Conservation (phyloP, 2,888 invertebrate genomes). For the Drosophila demipolita region DNA sequence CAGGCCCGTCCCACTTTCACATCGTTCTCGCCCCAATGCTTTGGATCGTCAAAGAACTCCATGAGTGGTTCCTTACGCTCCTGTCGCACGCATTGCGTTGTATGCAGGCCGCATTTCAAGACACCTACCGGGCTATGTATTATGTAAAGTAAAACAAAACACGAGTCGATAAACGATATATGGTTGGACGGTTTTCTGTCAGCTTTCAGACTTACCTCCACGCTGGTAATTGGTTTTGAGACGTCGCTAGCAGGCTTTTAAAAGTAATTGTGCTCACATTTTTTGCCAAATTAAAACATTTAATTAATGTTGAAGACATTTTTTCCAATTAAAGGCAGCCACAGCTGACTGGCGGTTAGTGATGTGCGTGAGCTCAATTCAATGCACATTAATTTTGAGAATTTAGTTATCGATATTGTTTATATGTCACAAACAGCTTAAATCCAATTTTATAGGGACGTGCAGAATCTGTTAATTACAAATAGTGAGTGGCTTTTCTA, state of each 20-base stretch:
- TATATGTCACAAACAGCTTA: not conserved
- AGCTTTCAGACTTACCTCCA: conserved; percentile 46
- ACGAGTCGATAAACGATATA: not conserved
- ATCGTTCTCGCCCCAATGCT: conserved; percentile 92
- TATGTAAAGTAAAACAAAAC: conserved; percentile 52
- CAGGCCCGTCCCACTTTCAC: conserved; percentile 94
- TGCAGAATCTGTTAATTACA: not conserved
- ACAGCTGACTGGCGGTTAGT: conserved; percentile 33
- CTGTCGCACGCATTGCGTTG: conserved; percentile 28
- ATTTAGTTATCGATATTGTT: conserved; percentile 8
- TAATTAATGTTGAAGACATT: conserved; percentile 69
- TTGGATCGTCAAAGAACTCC: conserved; percentile 95
- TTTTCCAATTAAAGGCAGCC: conserved; percentile 18
- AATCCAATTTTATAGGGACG: not conserved
- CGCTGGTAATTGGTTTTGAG: conserved; percentile 31
- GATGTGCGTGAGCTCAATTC: conserved; percentile 3
- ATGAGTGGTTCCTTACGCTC: conserved; percentile 85
- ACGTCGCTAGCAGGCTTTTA: conserved; percentile 39
- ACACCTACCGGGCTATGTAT: conserved; percentile 46
- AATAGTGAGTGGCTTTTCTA: not conserved
- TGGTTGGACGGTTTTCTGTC: not conserved
- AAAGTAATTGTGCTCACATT: conserved; percentile 51
- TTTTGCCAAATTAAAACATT: conserved; percentile 73
- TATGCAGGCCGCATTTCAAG: conserved; percentile 53
- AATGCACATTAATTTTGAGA: not conserved